Evolutionary conservation across 2,113 vertebrate genomes (phyloP), one percentile per base, ranked within the genome.

Genomic region (zebrafish (Danio rerio)): DNA sequence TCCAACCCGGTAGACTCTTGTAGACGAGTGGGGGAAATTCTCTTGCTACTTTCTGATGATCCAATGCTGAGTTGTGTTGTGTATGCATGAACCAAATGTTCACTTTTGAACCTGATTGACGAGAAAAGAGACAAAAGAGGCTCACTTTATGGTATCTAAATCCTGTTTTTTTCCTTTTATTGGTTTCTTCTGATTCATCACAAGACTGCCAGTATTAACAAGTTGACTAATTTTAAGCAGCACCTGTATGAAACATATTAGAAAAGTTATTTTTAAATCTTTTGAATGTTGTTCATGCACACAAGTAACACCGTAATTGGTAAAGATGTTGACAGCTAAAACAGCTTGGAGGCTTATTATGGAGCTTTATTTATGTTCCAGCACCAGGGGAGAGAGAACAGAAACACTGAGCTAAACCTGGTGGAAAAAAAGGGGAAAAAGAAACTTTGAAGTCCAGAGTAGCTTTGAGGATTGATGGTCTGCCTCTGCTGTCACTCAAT

Each of bases 311-410:
- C 65, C 89, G 92, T 94, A 94, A 94, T 94, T 93, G 93, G 91
- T 93, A 91, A 92, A 92, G 93, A 93, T 88, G 92, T 88, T 94
- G 93, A 94, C 93, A 94, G 93, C 91, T 93, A 93, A 92, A 94
- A 92, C 92, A 91, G 91, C 91, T 91, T 88, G 87, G 88, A 86
- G 91, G 92, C 90, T 92, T 91, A 93, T 93, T 94, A 92, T 90
- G 83, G 88, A 89, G 78, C 90, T 93, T 93, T 93, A 93, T 94
- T 94, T 94, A 93, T 94, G 92, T 92, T 94, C 88, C 89, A 89
- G 90, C 88, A 86, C 81, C 85, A 87, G 90, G 89, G 91, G 88
- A 92, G 85, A 90, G 90, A 88, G 91, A 90, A 91, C 91, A 90
- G 92, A 91, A 93, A 90, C 89, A 88, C 86, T 90, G 89, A 90